These are phyloP conservation scores for Tenthredo mesomela DNA, from an alignment of 2,888 invertebrate genomes.

Conservation along the genomic window DNA sequence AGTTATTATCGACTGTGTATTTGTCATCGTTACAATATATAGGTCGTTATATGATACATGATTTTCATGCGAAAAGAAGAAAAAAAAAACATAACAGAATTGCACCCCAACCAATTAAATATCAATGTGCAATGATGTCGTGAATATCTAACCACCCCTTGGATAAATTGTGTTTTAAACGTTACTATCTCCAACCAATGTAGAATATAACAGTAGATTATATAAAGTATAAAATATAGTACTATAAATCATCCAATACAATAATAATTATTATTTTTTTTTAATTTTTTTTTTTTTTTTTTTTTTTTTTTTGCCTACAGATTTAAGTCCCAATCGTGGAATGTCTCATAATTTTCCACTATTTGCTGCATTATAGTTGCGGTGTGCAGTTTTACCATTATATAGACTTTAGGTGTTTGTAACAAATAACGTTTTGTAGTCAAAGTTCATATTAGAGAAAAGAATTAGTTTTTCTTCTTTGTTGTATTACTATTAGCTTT, in stretches of 20 bases:
- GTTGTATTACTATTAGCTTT: constrained; percentile 22
- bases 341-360: constrained; percentile 76
- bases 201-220: constrained; percentile 72
- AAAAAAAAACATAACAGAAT: constrained; percentile 66
- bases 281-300: constrained; percentile 18
- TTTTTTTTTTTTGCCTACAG: constrained; percentile 68
- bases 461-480: constrained; percentile 34
- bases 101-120: constrained; percentile 75
- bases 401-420: constrained; percentile 72
- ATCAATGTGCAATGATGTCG: constrained; percentile 74
- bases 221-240: constrained; percentile 76
- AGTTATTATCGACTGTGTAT: constrained; percentile 63
- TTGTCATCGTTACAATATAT: constrained; percentile 52
- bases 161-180: constrained; percentile 63
- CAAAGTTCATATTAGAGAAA: constrained; percentile 71
- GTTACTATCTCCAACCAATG: constrained; percentile 56
- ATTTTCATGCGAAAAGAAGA: constrained; percentile 52
- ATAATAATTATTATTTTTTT: constrained; percentile 55
- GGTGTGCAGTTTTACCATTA: constrained; percentile 66
- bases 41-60: constrained; percentile 57
- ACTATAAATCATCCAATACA: constrained; percentile 71
- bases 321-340: constrained; percentile 77
- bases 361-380: constrained; percentile 71
- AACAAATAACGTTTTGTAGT: constrained; percentile 72
- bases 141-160: constrained; percentile 68